Evolutionary conservation across 2,113 vertebrate genomes (phyloP), one percentile per base, ranked within the genome.

Genomic region (Istiophorus platypterus): DNA sequence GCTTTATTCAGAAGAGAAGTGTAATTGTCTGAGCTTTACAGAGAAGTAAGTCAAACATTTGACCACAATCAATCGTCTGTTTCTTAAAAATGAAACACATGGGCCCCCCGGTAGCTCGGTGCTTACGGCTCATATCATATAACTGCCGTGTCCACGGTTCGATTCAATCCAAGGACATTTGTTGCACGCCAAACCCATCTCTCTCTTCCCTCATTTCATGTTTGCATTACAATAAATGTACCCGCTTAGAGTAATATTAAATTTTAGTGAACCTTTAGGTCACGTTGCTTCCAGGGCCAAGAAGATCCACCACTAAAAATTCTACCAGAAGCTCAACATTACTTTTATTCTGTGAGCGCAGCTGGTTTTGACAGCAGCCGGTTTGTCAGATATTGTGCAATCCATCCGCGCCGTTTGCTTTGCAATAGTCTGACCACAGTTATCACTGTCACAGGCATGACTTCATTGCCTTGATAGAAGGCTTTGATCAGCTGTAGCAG

Each of bases 401-500:
- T 4, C 18, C 26, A 15, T 14, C 14, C 47, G 22, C 42, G 27
- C 41, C 6, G 15, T 51, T 51, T 54, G 7, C 49, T n/a, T 52
- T 45, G n/a, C 22, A n/a, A 26, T 11, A 4, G 1, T 37, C 31
- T 49, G 17, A 29, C n/a, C 52, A 56, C 3, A 26, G 20, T 8
- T n/a, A 61, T 31, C 26, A 49, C 39, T 59, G 26, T 22, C 22
- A 72, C 39, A 41, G 31, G 84, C 18, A 54, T 76, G 63, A 69
- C 72, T 45, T 76, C 72, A 74, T 72, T 71, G 78, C 79, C 49
- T 65, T 39, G 58, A 81, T 54, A 29, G 41, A 70, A 72, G 78
- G 58, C 72, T 72, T 57, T 59, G 58, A 61, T 65, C 26, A 68
- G 76, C 77, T 76, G 87, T 88, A 31, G 22, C 10, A 9, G 20